phyloP scores from a whole-genome alignment of 2,113 vertebrate genomes.

The Ammodytes dubius region DNA sequence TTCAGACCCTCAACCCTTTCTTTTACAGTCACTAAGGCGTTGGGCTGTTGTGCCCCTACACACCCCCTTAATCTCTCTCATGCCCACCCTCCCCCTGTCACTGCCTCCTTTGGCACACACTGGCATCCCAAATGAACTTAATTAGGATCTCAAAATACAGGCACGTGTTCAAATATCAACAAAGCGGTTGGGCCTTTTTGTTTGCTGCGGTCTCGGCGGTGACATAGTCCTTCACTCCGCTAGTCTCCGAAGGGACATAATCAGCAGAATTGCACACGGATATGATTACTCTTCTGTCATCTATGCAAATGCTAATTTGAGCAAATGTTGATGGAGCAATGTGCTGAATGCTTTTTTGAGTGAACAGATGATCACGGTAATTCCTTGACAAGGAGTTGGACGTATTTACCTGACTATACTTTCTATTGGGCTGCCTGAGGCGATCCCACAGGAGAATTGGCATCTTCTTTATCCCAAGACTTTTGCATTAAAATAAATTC shows the following conservation, averaged over 20 bases:
- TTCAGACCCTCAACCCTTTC: slow-evolving; percentile 43
- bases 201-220: slow-evolving; percentile 62
- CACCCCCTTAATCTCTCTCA: neutral
- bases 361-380: slow-evolving; percentile 27
- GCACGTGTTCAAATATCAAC: slow-evolving; percentile 53
- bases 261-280: slow-evolving; percentile 66
- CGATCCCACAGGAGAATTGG: slow-evolving; percentile 37
- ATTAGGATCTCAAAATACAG: slow-evolving; percentile 50
- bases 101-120: neutral
- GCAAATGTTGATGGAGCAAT: slow-evolving; percentile 52
- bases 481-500: slow-evolving; percentile 58
- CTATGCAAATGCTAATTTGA: slow-evolving; percentile 64
- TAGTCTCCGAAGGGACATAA: slow-evolving; percentile 67
- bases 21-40: slow-evolving; percentile 26
- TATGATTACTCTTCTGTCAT: slow-evolving; percentile 64
- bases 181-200: slow-evolving; percentile 63
- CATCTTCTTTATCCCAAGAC: slow-evolving; percentile 55
- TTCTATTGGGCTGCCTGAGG: slow-evolving; percentile 13
- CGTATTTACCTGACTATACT: neutral
- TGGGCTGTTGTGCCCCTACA: slow-evolving; percentile 4
- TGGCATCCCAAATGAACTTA: slow-evolving; percentile 58
- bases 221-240: slow-evolving; percentile 63
- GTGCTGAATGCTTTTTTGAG: slow-evolving; percentile 23
- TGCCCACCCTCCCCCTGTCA: slow-evolving; percentile 2
- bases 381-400: slow-evolving; percentile 35